Evolutionary conservation across 2,113 vertebrate genomes (phyloP).

Genomic region (Cranoglanis bouderius): DNA sequence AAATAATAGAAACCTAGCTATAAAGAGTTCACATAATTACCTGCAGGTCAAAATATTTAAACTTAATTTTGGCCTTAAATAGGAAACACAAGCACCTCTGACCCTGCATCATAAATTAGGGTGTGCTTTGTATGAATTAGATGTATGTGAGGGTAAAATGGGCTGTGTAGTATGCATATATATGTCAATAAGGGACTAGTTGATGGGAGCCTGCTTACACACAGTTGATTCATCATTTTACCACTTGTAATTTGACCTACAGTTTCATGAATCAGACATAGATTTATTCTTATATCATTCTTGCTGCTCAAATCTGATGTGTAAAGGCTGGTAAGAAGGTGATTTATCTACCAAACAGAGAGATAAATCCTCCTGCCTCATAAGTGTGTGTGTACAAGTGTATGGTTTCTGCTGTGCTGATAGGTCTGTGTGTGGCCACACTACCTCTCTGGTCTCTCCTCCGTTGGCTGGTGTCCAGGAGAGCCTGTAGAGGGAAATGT

Average conservation of each 20-base stretch:
- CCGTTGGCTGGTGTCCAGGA: conserved; percentile 82
- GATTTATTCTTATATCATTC: background rate
- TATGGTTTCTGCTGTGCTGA: background rate
- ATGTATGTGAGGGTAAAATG: background rate
- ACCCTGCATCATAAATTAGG: background rate
- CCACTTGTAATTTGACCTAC: background rate
- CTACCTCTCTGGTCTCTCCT: conserved; percentile 82
- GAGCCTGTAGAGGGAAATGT: conserved; percentile 84
- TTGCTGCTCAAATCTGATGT: background rate
- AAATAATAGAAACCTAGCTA: background rate
- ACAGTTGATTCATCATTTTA: background rate
- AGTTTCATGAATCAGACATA: background rate
- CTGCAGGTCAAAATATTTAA: background rate
- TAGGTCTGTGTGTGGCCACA: conserved; percentile 3
- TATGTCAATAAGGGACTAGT: background rate
- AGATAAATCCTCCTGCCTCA: background rate
- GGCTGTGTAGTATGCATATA: background rate
- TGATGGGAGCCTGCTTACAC: background rate
- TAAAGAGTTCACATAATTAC: background rate
- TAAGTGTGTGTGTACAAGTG: background rate
- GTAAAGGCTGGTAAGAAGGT: background rate
- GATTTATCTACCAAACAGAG: background rate
- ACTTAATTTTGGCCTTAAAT: background rate
- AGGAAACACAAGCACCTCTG: background rate
- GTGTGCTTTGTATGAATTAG: background rate